Conservation (phyloP, 2,888 invertebrate species). For the Scelioninae gen. 2 region DNA sequence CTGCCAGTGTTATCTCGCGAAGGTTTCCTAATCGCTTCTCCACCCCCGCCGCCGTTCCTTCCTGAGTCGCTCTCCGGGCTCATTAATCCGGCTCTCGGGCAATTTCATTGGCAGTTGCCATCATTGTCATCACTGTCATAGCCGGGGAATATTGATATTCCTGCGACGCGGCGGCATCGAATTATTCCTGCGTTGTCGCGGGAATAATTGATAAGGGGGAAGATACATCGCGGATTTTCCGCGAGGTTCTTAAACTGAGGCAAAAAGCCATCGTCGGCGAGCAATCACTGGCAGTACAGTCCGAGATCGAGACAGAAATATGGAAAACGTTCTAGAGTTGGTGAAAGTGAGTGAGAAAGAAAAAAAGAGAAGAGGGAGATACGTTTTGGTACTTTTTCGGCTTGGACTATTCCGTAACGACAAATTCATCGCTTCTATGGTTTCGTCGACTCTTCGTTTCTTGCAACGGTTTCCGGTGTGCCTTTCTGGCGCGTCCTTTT, state of each 20-base stretch:
- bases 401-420: no score
- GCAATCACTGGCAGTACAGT: slow-evolving; percentile 47
- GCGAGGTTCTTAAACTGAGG: no score
- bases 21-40: no score
- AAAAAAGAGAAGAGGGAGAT: slow-evolving; percentile 17
- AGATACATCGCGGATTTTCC: no score
- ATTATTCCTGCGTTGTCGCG: no score
- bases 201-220: no score
- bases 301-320: slow-evolving; percentile 42
- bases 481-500: slow-evolving; percentile 24
- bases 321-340: slow-evolving; percentile 43
- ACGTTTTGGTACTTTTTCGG: no score
- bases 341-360: slow-evolving; percentile 27
- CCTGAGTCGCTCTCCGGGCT: neutral
- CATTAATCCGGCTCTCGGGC: no score
- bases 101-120: no score
- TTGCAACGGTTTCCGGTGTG: slow-evolving; percentile 32
- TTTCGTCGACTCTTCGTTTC: neutral
- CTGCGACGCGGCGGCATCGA: no score
- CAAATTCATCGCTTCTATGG: slow-evolving; percentile 51
- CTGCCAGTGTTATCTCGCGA: slow-evolving; percentile 48
- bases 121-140: neutral
- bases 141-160: no score
- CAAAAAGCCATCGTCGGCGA: no score
- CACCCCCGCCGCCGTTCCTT: neutral